A percentile compares a stretch with the other conserved stretches of the same genome.
phyloP scores from a whole-genome alignment of 2,113 vertebrate species.

The Ibidorhyncha struthersii region DNA sequence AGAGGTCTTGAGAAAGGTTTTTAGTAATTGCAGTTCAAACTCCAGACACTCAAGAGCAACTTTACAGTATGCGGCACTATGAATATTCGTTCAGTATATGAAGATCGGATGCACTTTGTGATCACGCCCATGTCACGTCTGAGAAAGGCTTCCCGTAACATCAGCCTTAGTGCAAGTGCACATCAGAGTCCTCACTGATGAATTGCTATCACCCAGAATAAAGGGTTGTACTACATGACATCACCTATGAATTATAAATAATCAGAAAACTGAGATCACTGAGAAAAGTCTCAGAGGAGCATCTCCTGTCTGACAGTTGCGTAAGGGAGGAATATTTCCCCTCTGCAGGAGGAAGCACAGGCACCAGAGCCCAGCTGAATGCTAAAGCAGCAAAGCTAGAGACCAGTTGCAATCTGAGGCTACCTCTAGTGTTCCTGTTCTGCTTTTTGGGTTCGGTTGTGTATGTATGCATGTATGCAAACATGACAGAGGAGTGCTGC shows the following conservation, averaged over 20 bases:
- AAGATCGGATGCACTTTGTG: not conserved
- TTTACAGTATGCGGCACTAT: not conserved
- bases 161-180: not conserved
- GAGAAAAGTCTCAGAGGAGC: not conserved
- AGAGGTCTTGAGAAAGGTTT: not conserved
- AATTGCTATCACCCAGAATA: not conserved
- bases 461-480: not conserved
- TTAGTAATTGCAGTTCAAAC: not conserved
- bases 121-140: not conserved
- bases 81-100: not conserved
- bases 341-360: not conserved
- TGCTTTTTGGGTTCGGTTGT: not conserved
- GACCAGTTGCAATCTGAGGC: not conserved
- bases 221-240: not conserved
- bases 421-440: not conserved
- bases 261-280: not conserved
- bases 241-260: not conserved
- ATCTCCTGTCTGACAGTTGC: not conserved
- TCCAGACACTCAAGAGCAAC: not conserved
- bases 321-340: not conserved
- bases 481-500: not conserved
- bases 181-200: not conserved
- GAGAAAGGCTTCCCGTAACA: not conserved
- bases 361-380: not conserved
- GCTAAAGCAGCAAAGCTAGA: not conserved